Evolutionary conservation across 2,113 vertebrate species (phyloP), one percentile per base, ranked within the genome.

Genomic region (Ursus arctos): DNA sequence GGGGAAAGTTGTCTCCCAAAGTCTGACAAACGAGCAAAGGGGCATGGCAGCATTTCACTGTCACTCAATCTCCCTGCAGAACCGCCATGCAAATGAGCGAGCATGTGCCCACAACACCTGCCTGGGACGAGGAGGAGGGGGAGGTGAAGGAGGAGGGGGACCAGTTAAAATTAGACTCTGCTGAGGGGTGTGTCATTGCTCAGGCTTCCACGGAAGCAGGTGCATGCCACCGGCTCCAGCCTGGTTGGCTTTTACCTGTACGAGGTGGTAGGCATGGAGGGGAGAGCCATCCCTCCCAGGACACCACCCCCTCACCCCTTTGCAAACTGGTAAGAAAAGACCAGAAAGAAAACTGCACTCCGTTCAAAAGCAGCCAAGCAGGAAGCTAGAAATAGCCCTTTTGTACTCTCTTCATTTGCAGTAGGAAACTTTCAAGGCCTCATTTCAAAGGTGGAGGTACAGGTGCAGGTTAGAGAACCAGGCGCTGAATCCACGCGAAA

Each of bases 381-480:
- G 12, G 40, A 63, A 74, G 65, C 57, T 24, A 36, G 40, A 88
- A 59, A 40, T 15, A 11, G 4, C 22, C 13, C 5, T 13, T 11
- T 49, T 4, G 0, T 0, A 22, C 22, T 21, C 22, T 11, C 33
- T 88, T 8, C 7, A 4, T 3, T 63, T 47, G 3, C 8, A 28
- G 49, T 0, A 51, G 21, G 36, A 31, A 14, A 16, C 51, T 43
- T 22, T 0, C 53, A 10, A 59, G 72, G 57, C 16, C 43, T 49
- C 6, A 2, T 2, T 15, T 24, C 79, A 24, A 81, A n/a, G 61
- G 55, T 2, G 2, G 18, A 21, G 33, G 4, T 28, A 40, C 26
- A 40, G 51, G 74, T 18, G 4, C 43, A 9, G 28, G 24, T 33
- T 3, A 40, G 47, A 31, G 7, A 57, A 24, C 9, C 0, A 3